Conservation (phyloP, 1,140 invertebrate species). For the Pteromalus puparum region DNA sequence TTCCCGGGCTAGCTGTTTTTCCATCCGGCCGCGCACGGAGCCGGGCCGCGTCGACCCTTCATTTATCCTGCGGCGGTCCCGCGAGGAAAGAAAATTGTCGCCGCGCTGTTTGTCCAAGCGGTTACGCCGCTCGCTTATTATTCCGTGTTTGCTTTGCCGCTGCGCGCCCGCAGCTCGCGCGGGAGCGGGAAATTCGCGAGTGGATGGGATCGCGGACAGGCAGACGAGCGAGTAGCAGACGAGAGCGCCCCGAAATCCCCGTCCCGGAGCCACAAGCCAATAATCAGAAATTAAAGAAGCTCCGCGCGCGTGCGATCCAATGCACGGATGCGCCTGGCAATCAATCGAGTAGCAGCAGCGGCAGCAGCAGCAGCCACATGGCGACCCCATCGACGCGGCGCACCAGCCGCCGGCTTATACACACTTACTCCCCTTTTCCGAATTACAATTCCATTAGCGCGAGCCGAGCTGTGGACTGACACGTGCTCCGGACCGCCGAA, state of each 20-base stretch:
- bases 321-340: background rate
- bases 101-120: slow-evolving; percentile 31
- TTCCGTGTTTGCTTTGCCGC: no score
- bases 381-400: background rate
- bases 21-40: slow-evolving; percentile 33
- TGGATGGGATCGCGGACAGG: no score
- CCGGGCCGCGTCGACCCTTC: slow-evolving; percentile 45
- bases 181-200: no score
- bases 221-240: no score
- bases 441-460: slow-evolving; percentile 70
- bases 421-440: slow-evolving; percentile 23
- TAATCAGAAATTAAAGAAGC: slow-evolving; percentile 4
- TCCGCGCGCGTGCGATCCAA: background rate
- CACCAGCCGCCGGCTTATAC: no score
- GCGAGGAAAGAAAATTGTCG: slow-evolving; percentile 50
- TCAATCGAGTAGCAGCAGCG: background rate
- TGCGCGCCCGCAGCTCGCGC: no score
- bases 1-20: slow-evolving; percentile 47
- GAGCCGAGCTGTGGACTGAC: background rate
- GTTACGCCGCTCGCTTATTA: slow-evolving; percentile 22
- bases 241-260: no score
- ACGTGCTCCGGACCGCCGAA: background rate
- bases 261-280: background rate
- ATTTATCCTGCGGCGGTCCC: slow-evolving; percentile 44
- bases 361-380: background rate